Evolutionary conservation across 2,888 invertebrate genomes (phyloP).

Genomic region (Belgica antarctica): DNA sequence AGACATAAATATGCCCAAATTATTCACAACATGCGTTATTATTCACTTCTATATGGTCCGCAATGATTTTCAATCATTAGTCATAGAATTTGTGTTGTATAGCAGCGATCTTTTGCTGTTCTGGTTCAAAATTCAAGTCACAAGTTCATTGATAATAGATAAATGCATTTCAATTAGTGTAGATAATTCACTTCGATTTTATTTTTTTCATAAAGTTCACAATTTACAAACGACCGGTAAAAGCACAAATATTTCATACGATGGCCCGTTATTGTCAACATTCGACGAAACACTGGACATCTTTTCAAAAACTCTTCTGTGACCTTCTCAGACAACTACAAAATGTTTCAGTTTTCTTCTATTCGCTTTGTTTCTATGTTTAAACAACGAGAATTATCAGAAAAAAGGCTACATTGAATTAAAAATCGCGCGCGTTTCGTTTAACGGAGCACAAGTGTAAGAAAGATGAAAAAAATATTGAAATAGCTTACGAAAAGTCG

Average conservation of each 20-base stretch:
- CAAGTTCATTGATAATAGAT: slow-evolving; percentile 31
- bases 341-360: slow-evolving; percentile 12
- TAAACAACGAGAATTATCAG: slow-evolving; percentile 1
- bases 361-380: slow-evolving; percentile 15
- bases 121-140: slow-evolving; percentile 32
- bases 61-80: slow-evolving; percentile 3
- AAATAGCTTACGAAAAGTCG: neutral
- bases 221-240: neutral
- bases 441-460: slow-evolving; percentile 28
- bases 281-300: slow-evolving; percentile 33
- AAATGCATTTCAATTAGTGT: slow-evolving; percentile 33
- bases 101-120: no score
- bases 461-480: slow-evolving; percentile 18
- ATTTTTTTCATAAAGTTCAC: no score
- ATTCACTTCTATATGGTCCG: slow-evolving; percentile 29
- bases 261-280: slow-evolving; percentile 34
- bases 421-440: slow-evolving; percentile 38
- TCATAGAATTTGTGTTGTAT: no score
- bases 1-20: neutral
- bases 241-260: neutral
- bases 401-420: neutral
- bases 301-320: slow-evolving; percentile 30
- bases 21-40: neutral
- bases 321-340: slow-evolving; percentile 39
- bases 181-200: no score